Conservation (phyloP, 2,113 vertebrate genomes). For the Apodemus speciosus region DNA sequence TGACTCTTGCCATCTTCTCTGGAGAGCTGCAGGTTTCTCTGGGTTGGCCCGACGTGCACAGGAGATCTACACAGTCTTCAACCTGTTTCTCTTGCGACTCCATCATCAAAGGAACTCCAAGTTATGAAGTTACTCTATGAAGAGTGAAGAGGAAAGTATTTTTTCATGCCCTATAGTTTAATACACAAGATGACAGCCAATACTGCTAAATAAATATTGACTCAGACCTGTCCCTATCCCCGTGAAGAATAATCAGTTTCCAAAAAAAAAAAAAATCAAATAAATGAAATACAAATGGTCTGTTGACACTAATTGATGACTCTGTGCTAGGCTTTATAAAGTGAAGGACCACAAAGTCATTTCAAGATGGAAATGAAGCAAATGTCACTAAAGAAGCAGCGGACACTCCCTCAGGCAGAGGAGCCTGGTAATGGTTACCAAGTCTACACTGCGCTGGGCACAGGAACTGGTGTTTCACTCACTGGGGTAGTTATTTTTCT, state of each 20-base stretch:
- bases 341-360: background rate
- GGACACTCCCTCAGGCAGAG: background rate
- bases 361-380: constrained; percentile 10
- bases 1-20: background rate
- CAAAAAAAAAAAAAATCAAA: constrained; percentile 22
- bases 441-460: background rate
- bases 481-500: background rate
- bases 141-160: background rate
- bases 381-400: background rate
- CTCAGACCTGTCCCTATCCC: background rate
- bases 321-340: background rate
- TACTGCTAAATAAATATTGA: constrained; percentile 16
- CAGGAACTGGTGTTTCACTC: background rate
- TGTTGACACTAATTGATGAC: background rate
- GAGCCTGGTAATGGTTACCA: background rate
- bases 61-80: no score
- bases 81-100: background rate
- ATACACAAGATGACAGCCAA: background rate
- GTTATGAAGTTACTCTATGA: background rate
- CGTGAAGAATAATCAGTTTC: background rate
- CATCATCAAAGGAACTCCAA: background rate
- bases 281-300: background rate
- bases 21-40: background rate
- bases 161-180: background rate
- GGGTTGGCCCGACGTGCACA: background rate